These are phyloP conservation scores for Ditylenchus weischeri DNA, from an alignment of 2,888 invertebrate genomes.

Conservation along the genomic window DNA sequence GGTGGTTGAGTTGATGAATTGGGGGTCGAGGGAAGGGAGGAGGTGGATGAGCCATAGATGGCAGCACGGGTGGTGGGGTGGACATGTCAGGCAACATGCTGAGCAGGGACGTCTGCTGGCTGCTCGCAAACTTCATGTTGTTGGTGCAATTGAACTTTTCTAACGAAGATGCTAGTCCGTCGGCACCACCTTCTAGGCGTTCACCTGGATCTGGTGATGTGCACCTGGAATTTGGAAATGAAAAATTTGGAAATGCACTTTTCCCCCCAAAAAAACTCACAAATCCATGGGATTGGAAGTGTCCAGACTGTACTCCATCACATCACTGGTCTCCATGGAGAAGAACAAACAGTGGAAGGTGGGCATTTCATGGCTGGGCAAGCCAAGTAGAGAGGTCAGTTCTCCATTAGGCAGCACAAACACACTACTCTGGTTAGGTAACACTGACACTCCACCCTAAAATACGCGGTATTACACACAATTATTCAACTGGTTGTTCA, in stretches of 20 bases:
- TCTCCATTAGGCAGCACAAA: conserved; percentile 29
- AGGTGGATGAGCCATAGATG: not conserved
- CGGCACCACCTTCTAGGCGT: conserved; percentile 1
- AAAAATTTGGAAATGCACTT: not conserved
- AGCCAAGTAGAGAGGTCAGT: conserved; percentile 18
- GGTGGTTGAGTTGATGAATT: too few relatives aligned
- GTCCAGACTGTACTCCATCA: conserved; percentile 4
- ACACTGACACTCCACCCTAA: conserved; percentile 21
- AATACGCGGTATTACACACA: not conserved
- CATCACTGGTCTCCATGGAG: not conserved
- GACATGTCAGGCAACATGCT: not conserved
- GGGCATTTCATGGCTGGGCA: conserved; percentile 10
- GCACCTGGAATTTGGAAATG: not conserved
- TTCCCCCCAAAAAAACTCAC: too few relatives aligned
- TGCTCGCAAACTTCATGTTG: not conserved
- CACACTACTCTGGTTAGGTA: conserved; percentile 9
- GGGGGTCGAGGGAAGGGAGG: not conserved
- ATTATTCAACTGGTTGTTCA: too few relatives aligned
- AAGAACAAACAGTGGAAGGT: conserved; percentile 20
- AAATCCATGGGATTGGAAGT: not conserved
- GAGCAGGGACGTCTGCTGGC: not conserved
- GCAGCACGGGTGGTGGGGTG: conserved; percentile 1
- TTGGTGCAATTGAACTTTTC: not conserved
- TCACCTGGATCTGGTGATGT: not conserved
- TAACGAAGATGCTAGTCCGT: not conserved